These are phyloP conservation scores for Desoria tigrina DNA, from an alignment of 2,888 invertebrate genomes.

Conservation along the genomic window DNA sequence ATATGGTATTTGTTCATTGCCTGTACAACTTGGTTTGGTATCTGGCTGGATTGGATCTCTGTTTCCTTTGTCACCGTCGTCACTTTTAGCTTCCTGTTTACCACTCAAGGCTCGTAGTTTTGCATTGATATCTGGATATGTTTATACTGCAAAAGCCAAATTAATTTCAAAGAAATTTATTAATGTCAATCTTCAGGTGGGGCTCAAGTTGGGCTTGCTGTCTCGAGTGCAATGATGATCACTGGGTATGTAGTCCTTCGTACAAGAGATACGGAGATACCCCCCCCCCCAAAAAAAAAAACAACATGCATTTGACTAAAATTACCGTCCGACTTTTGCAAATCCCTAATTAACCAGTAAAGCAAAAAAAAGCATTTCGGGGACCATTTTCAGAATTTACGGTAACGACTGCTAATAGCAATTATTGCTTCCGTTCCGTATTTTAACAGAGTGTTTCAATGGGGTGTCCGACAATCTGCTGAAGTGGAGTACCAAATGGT, in stretches of 20 bases:
- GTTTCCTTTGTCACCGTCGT: not conserved
- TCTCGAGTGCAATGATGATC: slow-evolving; percentile 71
- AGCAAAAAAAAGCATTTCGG: too few species aligned
- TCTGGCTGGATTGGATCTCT: slow-evolving; percentile 61
- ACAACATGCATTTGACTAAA: too few species aligned
- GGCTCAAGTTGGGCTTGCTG: slow-evolving; percentile 66
- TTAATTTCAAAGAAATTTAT: too few species aligned
- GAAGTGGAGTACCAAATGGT: too few species aligned
- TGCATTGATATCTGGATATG: too few species aligned
- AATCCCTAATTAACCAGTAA: too few species aligned
- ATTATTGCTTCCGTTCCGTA: not conserved
- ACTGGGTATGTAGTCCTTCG: slow-evolving; percentile 61
- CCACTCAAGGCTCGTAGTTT: slow-evolving; percentile 54
- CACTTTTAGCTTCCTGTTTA: slow-evolving; percentile 35
- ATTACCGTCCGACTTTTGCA: too few species aligned
- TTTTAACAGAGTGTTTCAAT: not conserved
- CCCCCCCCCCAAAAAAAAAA: too few species aligned
- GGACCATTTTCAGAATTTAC: too few species aligned
- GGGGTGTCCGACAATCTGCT: not conserved
- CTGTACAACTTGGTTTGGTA: slow-evolving; percentile 87
- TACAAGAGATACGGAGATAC: too few species aligned
- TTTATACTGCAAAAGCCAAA: too few species aligned
- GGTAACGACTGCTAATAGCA: not conserved
- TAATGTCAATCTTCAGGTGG: slow-evolving; percentile 29
- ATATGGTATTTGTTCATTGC: slow-evolving; percentile 89